These are phyloP conservation scores for Bombus soroeensis DNA, from an alignment of 1,140 invertebrate genomes.

Conservation along the genomic window DNA sequence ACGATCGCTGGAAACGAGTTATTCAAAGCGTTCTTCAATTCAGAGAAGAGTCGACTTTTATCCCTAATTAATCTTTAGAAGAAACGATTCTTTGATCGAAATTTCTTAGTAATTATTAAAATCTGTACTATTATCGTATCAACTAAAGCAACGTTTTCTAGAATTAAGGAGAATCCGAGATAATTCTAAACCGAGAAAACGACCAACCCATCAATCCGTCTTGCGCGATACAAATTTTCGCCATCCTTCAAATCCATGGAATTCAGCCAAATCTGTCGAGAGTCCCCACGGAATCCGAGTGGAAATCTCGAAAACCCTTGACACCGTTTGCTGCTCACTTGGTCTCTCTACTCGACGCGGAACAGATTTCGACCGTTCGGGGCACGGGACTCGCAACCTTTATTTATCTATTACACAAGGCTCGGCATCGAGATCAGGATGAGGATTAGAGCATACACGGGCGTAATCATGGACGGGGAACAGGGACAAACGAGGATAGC, in stretches of 20 bases:
- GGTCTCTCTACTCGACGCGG: constrained; percentile 28
- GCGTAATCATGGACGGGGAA: background rate
- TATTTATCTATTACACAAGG: constrained; percentile 82
- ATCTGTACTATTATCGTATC: too few relatives aligned
- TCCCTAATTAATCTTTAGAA: too few relatives aligned
- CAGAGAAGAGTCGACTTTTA: too few relatives aligned
- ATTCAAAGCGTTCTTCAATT: too few relatives aligned
- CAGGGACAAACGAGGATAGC: too few relatives aligned
- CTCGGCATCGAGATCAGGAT: constrained; percentile 71
- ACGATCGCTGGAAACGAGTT: too few relatives aligned
- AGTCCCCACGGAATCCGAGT: background rate
- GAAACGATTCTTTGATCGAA: too few relatives aligned
- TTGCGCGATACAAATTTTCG: background rate
- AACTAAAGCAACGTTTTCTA: too few relatives aligned
- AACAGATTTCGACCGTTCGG: constrained; percentile 47
- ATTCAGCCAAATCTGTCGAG: background rate
- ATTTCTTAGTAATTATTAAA: too few relatives aligned
- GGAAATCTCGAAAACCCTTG: constrained; percentile 41
- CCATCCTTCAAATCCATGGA: background rate
- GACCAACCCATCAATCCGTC: background rate
- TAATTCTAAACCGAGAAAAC: too few relatives aligned
- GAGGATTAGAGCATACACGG: constrained; percentile 70
- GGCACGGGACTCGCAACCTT: constrained; percentile 64
- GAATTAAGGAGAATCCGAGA: too few relatives aligned
- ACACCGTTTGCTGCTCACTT: constrained; percentile 50